Percentiles rank a stretch among this genome's conserved stretches.
phyloP scores from a whole-genome alignment of 2,888 invertebrate genomes.

The Drosophila monieri region DNA sequence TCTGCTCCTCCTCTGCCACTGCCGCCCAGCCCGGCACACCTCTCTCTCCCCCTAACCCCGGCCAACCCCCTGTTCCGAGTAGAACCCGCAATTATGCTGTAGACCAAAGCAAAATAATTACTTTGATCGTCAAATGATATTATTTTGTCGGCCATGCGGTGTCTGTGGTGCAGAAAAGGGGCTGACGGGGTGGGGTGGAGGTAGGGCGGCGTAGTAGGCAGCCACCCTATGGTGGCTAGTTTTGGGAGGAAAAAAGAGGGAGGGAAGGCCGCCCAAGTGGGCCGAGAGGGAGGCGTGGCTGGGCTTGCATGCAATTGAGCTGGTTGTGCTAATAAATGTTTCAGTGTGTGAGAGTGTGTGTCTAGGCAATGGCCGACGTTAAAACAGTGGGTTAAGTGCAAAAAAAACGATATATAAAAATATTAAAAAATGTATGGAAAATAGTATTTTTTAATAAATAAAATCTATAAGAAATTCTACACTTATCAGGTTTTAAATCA shows the following conservation, averaged over 20 bases:
- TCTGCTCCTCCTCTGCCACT: constrained; percentile 34
- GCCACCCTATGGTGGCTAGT: constrained; percentile 22
- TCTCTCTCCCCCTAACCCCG: neutral
- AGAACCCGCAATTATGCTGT: constrained; percentile 76
- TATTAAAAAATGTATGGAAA: neutral
- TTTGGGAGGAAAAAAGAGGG: constrained; percentile 17
- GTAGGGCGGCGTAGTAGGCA: constrained; percentile 3
- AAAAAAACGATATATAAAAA: neutral
- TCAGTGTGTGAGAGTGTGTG: constrained; percentile 12
- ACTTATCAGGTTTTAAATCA: neutral
- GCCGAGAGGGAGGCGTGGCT: constrained; percentile 45
- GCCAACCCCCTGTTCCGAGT: constrained; percentile 37
- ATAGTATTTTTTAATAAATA: neutral
- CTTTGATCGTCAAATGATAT: constrained; percentile 80
- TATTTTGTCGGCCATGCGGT: constrained; percentile 70
- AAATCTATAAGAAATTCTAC: neutral
- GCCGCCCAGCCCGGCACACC: constrained; percentile 9
- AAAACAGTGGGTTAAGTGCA: constrained; percentile 27
- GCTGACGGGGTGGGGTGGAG: neutral
- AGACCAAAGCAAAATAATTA: constrained; percentile 80
- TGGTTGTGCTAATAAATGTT: constrained; percentile 28
- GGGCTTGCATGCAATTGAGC: constrained; percentile 67
- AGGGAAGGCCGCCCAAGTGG: constrained; percentile 46
- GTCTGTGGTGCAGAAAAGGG: constrained; percentile 19
- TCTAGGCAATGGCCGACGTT: constrained; percentile 60